Percentiles rank a stretch among this genome's conserved stretches.
phyloP scores from a whole-genome alignment of 2,888 invertebrate species.

The Pinctada fucata region DNA sequence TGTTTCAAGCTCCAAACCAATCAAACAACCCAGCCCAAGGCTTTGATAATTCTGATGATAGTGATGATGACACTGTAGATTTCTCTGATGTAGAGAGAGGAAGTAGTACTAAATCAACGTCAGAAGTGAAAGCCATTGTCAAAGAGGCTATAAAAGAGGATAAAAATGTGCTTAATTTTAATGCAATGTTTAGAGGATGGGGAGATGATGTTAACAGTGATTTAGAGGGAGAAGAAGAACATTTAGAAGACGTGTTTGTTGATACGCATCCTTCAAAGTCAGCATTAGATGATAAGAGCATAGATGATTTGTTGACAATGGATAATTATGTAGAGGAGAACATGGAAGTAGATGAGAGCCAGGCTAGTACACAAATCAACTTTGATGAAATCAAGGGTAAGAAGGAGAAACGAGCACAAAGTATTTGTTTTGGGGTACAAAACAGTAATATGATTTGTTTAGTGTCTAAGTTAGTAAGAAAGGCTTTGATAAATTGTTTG shows the following conservation, averaged over 20 bases:
- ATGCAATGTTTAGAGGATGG: slow-evolving; percentile 7
- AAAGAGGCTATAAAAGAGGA: background rate
- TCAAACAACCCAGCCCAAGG: background rate
- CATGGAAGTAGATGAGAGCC: slow-evolving; percentile 17
- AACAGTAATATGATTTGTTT: too few relatives aligned
- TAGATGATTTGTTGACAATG: background rate
- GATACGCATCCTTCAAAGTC: background rate
- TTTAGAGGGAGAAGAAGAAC: background rate
- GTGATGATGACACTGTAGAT: background rate
- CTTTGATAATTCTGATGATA: slow-evolving; percentile 5
- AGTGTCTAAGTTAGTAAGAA: too few relatives aligned
- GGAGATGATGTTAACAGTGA: background rate
- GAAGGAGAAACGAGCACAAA: too few relatives aligned
- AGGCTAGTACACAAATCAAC: too few relatives aligned
- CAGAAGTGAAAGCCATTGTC: background rate
- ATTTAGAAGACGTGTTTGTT: slow-evolving; percentile 1
- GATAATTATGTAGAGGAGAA: slow-evolving; percentile 3
- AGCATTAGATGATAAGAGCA: background rate
- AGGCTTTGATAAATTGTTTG: too few relatives aligned
- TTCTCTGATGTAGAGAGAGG: too few relatives aligned
- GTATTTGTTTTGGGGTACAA: too few relatives aligned
- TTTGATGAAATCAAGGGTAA: too few relatives aligned
- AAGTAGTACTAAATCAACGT: too few relatives aligned
- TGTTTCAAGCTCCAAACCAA: background rate
- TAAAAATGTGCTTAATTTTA: slow-evolving; percentile 10